These are phyloP conservation scores for Gadopsis marmoratus DNA, from an alignment of 2,797 vertebrate genomes.

Conservation along the genomic window DNA sequence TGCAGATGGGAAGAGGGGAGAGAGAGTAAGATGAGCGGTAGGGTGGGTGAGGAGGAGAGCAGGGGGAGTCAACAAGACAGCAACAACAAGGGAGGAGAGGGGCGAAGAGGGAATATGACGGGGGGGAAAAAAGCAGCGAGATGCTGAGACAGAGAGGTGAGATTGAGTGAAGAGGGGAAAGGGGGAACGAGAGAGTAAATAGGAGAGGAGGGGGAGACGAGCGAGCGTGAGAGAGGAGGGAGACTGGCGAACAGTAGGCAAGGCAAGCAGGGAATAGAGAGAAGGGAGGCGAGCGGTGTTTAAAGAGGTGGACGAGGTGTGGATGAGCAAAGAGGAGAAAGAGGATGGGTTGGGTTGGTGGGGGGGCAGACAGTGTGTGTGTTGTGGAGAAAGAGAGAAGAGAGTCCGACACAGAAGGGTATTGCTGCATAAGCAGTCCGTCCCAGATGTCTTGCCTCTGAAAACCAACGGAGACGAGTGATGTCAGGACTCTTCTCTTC, in stretches of 20 bases:
- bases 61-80: constrained; percentile 49
- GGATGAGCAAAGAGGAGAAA: constrained; percentile 47
- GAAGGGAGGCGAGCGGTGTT: constrained; percentile 46
- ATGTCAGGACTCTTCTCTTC: constrained; percentile 68
- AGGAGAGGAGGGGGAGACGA: constrained; percentile 2
- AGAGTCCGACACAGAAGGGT: constrained; percentile 76
- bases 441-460: constrained; percentile 76
- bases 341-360: background rate
- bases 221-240: constrained; percentile 16
- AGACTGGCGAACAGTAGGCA: constrained; percentile 52
- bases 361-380: constrained; percentile 19
- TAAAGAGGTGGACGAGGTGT: constrained; percentile 54
- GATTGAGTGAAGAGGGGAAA: constrained; percentile 54
- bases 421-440: constrained; percentile 84
- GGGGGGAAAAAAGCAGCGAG: background rate
- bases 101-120: constrained; percentile 15
- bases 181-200: constrained; percentile 42
- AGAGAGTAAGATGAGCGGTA: constrained; percentile 19
- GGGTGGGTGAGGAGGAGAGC: constrained; percentile 9
- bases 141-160: constrained; percentile 32
- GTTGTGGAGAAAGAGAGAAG: constrained; percentile 12
- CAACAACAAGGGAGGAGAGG: constrained; percentile 26
- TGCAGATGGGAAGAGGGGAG: constrained; percentile 27
- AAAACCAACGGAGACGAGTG: constrained; percentile 66
- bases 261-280: constrained; percentile 56